phyloP scores from a whole-genome alignment of 92 coral and sea anemone species.

The Porites cylindrica region DNA sequence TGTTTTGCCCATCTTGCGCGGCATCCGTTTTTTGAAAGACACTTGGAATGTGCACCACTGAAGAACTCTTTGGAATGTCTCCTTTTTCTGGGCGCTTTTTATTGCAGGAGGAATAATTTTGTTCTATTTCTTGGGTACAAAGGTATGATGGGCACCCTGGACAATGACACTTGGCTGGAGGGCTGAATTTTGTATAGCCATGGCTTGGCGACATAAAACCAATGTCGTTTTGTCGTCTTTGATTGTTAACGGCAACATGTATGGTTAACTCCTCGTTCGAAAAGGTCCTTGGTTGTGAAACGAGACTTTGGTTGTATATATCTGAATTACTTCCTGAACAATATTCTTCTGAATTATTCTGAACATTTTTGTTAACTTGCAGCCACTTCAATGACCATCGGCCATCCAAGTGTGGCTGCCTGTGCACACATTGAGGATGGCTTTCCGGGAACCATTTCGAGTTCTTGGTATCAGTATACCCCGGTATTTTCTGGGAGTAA shows the following conservation, averaged over 20 bases:
- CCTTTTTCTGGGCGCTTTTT: not conserved
- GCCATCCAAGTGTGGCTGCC: not conserved
- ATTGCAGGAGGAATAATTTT: not conserved
- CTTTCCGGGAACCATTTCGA: not conserved
- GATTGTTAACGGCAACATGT: not conserved
- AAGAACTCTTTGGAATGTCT: not conserved
- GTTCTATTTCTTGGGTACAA: not conserved
- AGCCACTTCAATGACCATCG: not conserved
- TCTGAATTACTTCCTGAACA: not conserved
- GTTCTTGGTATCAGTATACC: not conserved
- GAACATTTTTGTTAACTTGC: not conserved
- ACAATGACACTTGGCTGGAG: not conserved
- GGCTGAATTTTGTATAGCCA: not conserved
- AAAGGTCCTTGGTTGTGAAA: not conserved
- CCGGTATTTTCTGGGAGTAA: not conserved
- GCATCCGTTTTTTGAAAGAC: not conserved
- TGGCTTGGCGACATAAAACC: not conserved
- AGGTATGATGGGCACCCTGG: not conserved
- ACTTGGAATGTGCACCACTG: not conserved
- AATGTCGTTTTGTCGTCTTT: not conserved
- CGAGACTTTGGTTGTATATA: not conserved
- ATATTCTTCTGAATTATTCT: not conserved
- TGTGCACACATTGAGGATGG: not conserved
- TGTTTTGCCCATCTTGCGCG: not conserved
- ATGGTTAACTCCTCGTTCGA: not conserved